Evolutionary conservation across 1,140 invertebrate genomes (phyloP).

Genomic region (Caenorhabditis briggsae): DNA sequence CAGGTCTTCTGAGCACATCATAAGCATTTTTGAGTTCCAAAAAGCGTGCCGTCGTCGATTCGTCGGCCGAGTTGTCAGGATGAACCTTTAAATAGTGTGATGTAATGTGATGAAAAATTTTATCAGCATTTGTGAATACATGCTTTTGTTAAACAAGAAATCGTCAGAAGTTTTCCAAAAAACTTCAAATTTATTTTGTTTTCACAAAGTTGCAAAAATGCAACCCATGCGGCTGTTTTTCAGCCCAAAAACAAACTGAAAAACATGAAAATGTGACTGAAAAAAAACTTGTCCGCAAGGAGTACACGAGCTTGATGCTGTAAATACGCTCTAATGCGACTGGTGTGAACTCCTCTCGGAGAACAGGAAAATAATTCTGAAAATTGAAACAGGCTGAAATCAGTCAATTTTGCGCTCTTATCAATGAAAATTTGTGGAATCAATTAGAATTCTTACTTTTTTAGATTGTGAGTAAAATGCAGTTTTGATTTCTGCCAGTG

Average conservation of each 20-base stretch:
- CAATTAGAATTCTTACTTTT: slow-evolving; percentile 38
- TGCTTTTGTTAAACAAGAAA: too few relatives aligned
- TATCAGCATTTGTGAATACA: too few relatives aligned
- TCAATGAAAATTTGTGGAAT: too few relatives aligned
- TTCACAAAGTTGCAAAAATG: too few relatives aligned
- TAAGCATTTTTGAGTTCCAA: slow-evolving; percentile 40
- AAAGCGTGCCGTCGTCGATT: slow-evolving; percentile 2
- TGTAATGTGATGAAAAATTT: background rate
- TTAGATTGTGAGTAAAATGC: slow-evolving; percentile 34
- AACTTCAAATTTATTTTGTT: too few relatives aligned
- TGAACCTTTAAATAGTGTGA: slow-evolving; percentile 24
- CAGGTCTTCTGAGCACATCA: slow-evolving; percentile 44
- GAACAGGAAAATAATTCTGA: too few relatives aligned
- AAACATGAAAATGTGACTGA: background rate
- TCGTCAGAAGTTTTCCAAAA: too few relatives aligned
- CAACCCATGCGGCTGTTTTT: background rate
- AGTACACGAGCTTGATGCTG: background rate
- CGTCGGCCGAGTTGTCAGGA: slow-evolving; percentile 28
- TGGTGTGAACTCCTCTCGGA: too few relatives aligned
- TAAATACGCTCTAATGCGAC: background rate
- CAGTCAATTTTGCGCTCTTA: too few relatives aligned
- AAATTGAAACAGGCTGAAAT: too few relatives aligned
- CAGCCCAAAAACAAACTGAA: background rate
- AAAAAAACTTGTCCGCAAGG: background rate
- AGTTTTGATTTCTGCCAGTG: slow-evolving; percentile 22